A percentile compares a stretch with the other conserved stretches of the same genome.
Evolutionary conservation across 2,113 vertebrate genomes (phyloP).

Genomic region (Nettapus auritus): DNA sequence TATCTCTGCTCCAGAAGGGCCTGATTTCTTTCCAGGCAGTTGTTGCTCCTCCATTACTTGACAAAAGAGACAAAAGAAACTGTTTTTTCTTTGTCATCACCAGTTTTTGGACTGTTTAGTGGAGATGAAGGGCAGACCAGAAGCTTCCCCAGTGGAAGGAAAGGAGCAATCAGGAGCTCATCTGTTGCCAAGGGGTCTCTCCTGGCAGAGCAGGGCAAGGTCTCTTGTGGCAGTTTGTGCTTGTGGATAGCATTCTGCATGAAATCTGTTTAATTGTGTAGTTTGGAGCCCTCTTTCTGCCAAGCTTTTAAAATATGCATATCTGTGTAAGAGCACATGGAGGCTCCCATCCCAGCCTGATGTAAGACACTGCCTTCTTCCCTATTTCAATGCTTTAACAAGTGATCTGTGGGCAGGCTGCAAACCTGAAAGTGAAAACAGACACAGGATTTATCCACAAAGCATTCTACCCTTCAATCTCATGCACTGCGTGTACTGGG

Average conservation of each 20-base stretch:
- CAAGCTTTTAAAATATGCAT: conserved; percentile 59
- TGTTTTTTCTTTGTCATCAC: background rate
- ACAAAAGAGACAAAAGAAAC: conserved; percentile 34
- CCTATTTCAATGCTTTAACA: rapidly evolving
- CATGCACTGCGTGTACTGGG: rapidly evolving
- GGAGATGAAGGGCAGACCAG: background rate
- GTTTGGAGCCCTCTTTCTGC: conserved; percentile 73
- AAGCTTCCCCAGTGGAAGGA: background rate
- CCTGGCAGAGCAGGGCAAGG: background rate
- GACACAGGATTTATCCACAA: rapidly evolving
- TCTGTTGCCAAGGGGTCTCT: rapidly evolving
- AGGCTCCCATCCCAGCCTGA: background rate
- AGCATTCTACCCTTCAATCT: background rate
- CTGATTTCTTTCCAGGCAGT: conserved; percentile 16
- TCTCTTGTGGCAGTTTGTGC: background rate
- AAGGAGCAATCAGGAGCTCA: background rate
- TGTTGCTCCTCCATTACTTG: background rate
- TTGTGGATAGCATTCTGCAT: rapidly evolving
- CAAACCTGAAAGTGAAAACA: background rate
- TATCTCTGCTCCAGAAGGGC: conserved; percentile 1
- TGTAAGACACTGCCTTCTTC: background rate
- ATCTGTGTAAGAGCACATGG: background rate
- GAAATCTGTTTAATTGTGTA: conserved; percentile 40
- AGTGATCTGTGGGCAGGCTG: background rate
- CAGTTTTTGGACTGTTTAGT: background rate